phyloP scores from a whole-genome alignment of 2,888 invertebrate species.

The Lasioglossum malachurum region DNA sequence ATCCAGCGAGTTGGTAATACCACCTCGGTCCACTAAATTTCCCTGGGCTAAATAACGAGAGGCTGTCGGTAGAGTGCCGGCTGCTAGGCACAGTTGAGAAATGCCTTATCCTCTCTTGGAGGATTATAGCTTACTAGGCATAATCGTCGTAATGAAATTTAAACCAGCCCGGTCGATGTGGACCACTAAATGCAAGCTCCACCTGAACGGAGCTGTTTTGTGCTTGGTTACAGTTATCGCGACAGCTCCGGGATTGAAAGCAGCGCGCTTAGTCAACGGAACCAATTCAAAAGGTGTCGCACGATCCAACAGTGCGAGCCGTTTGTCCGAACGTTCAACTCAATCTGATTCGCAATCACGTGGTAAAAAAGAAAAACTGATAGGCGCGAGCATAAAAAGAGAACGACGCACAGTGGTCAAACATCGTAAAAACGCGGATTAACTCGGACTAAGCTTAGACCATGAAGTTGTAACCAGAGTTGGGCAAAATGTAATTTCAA shows the following conservation, averaged over 20 bases:
- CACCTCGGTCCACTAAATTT: conserved; percentile 69
- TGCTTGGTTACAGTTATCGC: neutral
- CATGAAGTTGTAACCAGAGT: too few species aligned
- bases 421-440: too few species aligned
- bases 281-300: conserved; percentile 29
- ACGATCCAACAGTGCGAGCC: neutral
- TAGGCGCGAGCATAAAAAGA: neutral
- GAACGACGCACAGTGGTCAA: too few species aligned
- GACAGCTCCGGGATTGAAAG: conserved; percentile 9
- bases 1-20: conserved; percentile 72
- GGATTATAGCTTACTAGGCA: conserved; percentile 58
- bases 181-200: conserved; percentile 6
- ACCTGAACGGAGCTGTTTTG: conserved; percentile 2
- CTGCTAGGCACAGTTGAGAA: conserved; percentile 57
- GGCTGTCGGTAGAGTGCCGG: conserved; percentile 30
- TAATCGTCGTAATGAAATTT: conserved; percentile 77
- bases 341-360: neutral
- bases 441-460: too few species aligned
- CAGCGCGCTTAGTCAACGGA: conserved; percentile 10
- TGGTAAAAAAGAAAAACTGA: neutral
- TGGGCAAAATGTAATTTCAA: too few species aligned
- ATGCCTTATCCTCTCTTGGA: conserved; percentile 55
- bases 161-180: conserved; percentile 46
- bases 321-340: neutral
- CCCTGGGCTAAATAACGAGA: conserved; percentile 58